Conservation (phyloP, 2,113 vertebrate genomes). For the Turdus rufiventris region DNA sequence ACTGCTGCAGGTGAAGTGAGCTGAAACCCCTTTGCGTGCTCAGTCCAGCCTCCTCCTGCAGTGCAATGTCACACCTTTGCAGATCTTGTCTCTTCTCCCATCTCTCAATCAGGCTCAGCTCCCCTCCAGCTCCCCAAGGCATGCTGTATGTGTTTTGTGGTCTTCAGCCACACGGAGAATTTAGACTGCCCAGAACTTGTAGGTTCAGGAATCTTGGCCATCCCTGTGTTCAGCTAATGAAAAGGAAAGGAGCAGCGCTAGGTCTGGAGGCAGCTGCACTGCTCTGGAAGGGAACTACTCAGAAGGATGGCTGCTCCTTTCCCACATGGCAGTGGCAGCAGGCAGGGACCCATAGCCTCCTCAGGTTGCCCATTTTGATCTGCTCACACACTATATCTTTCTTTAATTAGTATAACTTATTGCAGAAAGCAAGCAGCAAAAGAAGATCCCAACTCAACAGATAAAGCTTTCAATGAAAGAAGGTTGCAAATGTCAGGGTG, state of each 20-base stretch:
- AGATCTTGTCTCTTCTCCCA: constrained; percentile 8
- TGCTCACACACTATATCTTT: neutral
- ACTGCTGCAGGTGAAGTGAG: neutral
- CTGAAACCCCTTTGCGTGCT: neutral
- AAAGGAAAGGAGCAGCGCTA: neutral
- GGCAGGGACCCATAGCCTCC: neutral
- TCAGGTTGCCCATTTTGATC: neutral
- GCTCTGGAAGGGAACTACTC: neutral
- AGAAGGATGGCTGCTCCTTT: neutral
- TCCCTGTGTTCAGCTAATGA: neutral
- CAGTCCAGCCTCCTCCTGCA: neutral
- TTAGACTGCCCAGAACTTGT: constrained; percentile 36
- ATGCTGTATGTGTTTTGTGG: neutral
- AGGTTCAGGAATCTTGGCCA: constrained; percentile 55
- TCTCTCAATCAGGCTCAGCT: neutral
- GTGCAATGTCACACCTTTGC: neutral
- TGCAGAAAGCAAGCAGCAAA: neutral
- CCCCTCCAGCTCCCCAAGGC: neutral
- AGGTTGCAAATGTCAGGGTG: neutral
- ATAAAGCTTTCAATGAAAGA: neutral
- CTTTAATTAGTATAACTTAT: neutral
- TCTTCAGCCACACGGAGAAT: neutral
- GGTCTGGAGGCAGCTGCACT: constrained; percentile 1
- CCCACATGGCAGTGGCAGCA: neutral
- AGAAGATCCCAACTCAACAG: neutral